Base-by-base conservation (phyloP, 1,140 invertebrate genomes). In the Alviniconcha marisindica region DNA sequence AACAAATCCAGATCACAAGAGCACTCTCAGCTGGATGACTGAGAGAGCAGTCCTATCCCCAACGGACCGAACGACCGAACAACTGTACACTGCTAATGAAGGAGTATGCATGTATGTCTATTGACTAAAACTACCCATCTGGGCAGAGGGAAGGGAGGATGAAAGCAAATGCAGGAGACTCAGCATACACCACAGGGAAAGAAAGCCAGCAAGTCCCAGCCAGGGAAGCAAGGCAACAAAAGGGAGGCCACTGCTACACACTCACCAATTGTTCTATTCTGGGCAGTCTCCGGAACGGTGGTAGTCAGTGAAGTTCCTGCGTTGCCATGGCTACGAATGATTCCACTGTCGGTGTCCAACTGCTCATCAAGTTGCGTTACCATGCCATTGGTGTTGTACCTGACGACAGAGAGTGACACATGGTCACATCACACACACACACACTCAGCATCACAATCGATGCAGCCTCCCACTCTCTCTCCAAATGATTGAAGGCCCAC, bases 281-380 rank as follows among this genome's bases (percentile, higher is more conserved):
- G 77, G 28, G 44, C 31, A 31, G 31, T 21, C n/a, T 48, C 77
- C 24, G 56, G 44, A 24, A 73, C 51, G 2, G 77, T 78, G 18
- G n/a, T n/a, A n/a, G 85, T 87, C 71, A 87, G 60, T 18, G 87
- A 86, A 21, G 77, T 69, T 5, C 74, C 81, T 31, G 79, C 77
- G 76, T 85, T 85, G 77, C 84, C 87, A 86, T 84, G 82, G 80
- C 79, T 84, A 78, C 84, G 77, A 33, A 88, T 77, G 71, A 88
- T 80, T 40, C 85, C 87, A 77, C 80, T 82, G 33, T 85, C 85
- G 12, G 85, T 84, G 31, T 79, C 79, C 44, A 86, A 73, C 18
- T 69, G 69, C 21, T 86, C 82, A 5, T 73, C 84, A 31, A 82
- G 63, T 12, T 81, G 31, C 71, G 60, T 83, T 51, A 84, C 71